phyloP scores from a whole-genome alignment of 2,113 vertebrate genomes.

The Microtus pennsylvanicus region DNA sequence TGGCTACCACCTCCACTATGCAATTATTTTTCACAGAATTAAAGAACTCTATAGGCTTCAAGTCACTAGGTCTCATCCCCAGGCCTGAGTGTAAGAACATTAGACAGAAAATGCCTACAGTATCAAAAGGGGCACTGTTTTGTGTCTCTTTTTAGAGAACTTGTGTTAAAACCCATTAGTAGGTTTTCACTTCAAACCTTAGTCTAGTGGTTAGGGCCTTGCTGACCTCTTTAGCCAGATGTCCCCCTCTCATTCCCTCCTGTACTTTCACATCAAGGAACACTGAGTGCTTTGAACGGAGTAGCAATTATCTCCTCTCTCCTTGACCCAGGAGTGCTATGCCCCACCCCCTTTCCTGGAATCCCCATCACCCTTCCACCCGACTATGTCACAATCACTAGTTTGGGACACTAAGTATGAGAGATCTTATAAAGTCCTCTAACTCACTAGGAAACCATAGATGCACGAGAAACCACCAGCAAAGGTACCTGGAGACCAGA shows the following conservation, averaged over 20 bases:
- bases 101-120: not conserved
- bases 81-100: not conserved
- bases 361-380: accelerated
- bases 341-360: not conserved
- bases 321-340: not conserved
- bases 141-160: not conserved
- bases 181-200: not conserved
- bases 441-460: accelerated
- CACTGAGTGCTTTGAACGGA: not conserved
- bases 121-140: not conserved
- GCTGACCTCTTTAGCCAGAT: accelerated
- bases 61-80: not conserved
- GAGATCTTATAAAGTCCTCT: too few relatives aligned
- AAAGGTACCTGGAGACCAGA: not conserved
- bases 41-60: not conserved
- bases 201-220: not conserved
- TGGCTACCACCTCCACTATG: accelerated
- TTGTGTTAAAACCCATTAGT: not conserved
- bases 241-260: not conserved
- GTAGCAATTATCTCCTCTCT: not conserved
- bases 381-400: not conserved
- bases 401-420: not conserved
- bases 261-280: not conserved
- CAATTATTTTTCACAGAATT: not conserved
- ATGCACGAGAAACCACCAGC: accelerated